phyloP scores from a whole-genome alignment of 1,140 invertebrate species.

The Copidosoma floridanum region DNA sequence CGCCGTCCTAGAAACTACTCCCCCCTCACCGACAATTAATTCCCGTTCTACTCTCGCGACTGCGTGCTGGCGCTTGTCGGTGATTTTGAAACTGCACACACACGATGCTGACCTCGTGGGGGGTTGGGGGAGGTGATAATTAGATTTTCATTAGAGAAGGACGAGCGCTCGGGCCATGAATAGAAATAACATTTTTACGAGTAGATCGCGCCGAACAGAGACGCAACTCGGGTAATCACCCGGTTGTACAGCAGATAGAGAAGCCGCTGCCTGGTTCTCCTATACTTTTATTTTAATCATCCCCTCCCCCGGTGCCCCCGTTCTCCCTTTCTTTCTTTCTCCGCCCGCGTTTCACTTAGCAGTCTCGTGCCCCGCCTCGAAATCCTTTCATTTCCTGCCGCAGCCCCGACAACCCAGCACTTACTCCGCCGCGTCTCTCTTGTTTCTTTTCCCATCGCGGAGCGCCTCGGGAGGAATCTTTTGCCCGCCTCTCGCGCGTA shows the following conservation, averaged over 20 bases:
- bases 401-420: no score
- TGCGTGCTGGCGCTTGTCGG: no score
- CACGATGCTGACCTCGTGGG: no score
- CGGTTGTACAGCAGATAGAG: no score
- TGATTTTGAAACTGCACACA: constrained; percentile 21
- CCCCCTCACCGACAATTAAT: constrained; percentile 11
- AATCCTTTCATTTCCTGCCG: background rate
- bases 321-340: no score
- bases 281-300: background rate
- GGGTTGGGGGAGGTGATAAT: no score
- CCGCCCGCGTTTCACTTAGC: constrained; percentile 1
- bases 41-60: background rate
- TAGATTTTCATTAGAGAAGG: constrained; percentile 33
- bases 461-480: background rate
- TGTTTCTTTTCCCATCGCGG: constrained; percentile 13
- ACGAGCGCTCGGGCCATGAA: constrained; percentile 32
- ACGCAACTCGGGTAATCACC: constrained; percentile 23
- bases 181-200: constrained; percentile 37
- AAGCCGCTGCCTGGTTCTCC: background rate
- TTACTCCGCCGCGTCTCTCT: constrained; percentile 21
- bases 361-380: background rate
- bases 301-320: no score
- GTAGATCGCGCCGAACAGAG: no score
- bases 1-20: constrained; percentile 9
- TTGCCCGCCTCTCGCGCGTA: constrained; percentile 15